A percentile compares a stretch with the other conserved stretches of the same genome.
Evolutionary conservation across 37 sponge, comb jelly and placozoan species (phyloP).

Genomic region (Halisarca cf. caerulea): DNA sequence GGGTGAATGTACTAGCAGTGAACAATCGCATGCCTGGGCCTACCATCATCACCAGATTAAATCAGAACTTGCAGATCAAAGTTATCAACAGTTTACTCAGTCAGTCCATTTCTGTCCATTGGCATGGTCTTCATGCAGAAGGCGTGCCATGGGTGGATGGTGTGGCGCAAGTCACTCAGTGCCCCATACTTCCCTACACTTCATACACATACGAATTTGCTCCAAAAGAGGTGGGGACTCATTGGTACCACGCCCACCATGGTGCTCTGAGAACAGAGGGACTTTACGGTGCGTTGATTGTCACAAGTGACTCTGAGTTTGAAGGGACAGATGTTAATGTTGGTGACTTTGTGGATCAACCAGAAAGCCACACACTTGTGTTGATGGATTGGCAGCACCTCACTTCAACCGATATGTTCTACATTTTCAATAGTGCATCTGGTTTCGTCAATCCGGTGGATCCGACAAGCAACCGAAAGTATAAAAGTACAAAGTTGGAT

Average conservation of each 20-base stretch:
- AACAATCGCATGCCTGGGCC: slow-evolving; percentile 11
- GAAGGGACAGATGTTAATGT: slow-evolving; percentile 31
- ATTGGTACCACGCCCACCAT: slow-evolving; percentile 84
- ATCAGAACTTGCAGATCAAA: slow-evolving; percentile 46
- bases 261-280: slow-evolving; percentile 64
- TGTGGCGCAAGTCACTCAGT: slow-evolving; percentile 59
- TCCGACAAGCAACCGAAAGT: too few species aligned
- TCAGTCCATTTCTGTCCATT: slow-evolving; percentile 67
- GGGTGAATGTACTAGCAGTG: background rate
- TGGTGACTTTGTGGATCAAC: slow-evolving; percentile 49
- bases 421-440: too few species aligned
- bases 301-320: too few species aligned
- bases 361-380: slow-evolving; percentile 55
- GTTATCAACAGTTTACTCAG: slow-evolving; percentile 58
- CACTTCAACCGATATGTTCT: slow-evolving; percentile 15
- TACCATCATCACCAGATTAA: background rate
- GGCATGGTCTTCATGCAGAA: slow-evolving; percentile 79
- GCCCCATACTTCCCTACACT: slow-evolving; percentile 62
- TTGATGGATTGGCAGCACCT: slow-evolving; percentile 57
- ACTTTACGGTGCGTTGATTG: slow-evolving; percentile 60
- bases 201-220: slow-evolving; percentile 33
- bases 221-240: slow-evolving; percentile 60
- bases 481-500: too few species aligned
- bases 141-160: slow-evolving; percentile 83
- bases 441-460: too few species aligned